Evolutionary conservation across 1,140 invertebrate genomes (phyloP).

Genomic region (Amphibalanus amphitrite): DNA sequence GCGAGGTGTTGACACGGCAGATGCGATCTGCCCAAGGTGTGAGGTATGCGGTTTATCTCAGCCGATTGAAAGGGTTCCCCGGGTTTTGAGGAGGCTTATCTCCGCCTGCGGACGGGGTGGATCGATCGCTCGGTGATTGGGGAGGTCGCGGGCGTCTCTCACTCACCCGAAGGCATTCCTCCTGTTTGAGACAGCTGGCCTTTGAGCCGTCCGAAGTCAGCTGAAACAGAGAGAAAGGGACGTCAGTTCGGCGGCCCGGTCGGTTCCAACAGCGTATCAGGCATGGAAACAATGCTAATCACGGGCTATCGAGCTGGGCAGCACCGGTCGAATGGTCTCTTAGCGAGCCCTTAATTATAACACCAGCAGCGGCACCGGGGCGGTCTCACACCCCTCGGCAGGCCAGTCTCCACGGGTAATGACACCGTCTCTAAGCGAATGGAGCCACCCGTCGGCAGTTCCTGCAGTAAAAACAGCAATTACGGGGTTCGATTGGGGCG

Average conservation of each 20-base stretch:
- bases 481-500: background rate
- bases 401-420: background rate
- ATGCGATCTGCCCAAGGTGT: too few relatives aligned
- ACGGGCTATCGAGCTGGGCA: background rate
- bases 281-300: background rate
- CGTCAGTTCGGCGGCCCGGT: background rate
- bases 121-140: too few relatives aligned
- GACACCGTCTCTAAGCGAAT: background rate
- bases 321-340: background rate
- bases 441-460: background rate
- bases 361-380: background rate
- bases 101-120: too few relatives aligned
- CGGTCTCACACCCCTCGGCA: too few relatives aligned
- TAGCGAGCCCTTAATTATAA: background rate
- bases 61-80: too few relatives aligned
- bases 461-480: slow-evolving; percentile 1
- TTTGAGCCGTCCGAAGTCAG: background rate
- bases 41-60: too few relatives aligned
- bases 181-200: background rate
- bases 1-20: too few relatives aligned
- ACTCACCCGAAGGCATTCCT: background rate
- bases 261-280: background rate
- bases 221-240: background rate
- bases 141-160: background rate
- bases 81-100: too few relatives aligned